Percentiles rank a stretch among this genome's conserved stretches.
Conservation (phyloP, 2,888 invertebrate species). For the Liodrosophila aerea region DNA sequence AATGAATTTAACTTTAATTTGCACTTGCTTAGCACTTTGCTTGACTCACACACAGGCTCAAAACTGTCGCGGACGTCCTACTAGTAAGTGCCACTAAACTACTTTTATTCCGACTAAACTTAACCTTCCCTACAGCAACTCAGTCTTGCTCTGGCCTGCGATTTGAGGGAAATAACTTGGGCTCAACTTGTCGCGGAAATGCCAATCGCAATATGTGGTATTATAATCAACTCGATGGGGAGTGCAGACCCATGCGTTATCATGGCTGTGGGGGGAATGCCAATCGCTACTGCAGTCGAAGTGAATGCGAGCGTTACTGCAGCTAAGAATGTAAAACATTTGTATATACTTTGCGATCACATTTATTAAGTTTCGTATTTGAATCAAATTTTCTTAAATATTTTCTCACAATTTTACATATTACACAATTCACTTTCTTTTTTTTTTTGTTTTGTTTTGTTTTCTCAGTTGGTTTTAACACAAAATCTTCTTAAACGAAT, state of each 20-base stretch:
- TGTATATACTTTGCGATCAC: slow-evolving; percentile 75
- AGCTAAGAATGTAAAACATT: not conserved
- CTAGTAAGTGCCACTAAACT: not conserved
- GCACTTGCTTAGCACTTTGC: not conserved
- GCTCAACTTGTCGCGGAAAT: not conserved
- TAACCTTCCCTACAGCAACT: not conserved
- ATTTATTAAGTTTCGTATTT: slow-evolving; percentile 81
- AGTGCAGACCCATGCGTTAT: not conserved
- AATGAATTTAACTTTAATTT: not conserved
- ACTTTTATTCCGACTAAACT: not conserved
- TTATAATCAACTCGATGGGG: not conserved
- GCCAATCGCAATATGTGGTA: slow-evolving; percentile 1
- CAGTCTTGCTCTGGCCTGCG: not conserved
- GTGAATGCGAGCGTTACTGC: not conserved
- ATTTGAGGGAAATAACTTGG: not conserved
- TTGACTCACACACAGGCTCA: slow-evolving; percentile 7
- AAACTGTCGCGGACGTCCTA: slow-evolving; percentile 6
- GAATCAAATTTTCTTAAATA: slow-evolving; percentile 73
- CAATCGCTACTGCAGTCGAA: slow-evolving; percentile 3
- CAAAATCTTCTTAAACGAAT: slow-evolving; percentile 72
- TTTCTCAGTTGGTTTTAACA: slow-evolving; percentile 59
- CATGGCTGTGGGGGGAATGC: not conserved
- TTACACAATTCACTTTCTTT: slow-evolving; percentile 72
- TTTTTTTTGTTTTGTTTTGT: slow-evolving; percentile 37
- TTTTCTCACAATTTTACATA: slow-evolving; percentile 73